A percentile compares a stretch with the other conserved stretches of the same genome.
Conservation (phyloP, 2,113 vertebrate species). For the Cricetomys ansorgei region DNA sequence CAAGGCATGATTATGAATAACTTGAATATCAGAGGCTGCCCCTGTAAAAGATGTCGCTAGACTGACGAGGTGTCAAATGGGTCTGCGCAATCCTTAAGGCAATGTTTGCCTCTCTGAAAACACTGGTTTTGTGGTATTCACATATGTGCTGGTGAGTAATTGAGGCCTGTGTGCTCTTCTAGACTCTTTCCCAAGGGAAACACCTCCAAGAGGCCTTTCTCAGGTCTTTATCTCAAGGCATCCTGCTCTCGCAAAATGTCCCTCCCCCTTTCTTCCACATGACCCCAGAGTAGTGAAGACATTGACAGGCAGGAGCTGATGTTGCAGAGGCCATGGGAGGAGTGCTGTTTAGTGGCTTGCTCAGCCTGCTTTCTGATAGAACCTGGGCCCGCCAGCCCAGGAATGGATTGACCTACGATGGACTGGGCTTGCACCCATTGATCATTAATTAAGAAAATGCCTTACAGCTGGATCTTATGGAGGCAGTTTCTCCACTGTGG, state of each 20-base stretch:
- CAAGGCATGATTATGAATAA: background rate
- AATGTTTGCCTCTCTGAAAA: background rate
- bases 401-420: too few relatives aligned
- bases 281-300: background rate
- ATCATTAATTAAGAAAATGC: too few relatives aligned
- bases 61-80: background rate
- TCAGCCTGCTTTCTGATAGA: too few relatives aligned
- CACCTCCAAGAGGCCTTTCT: background rate
- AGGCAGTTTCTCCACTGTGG: too few relatives aligned
- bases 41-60: background rate
- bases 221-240: background rate
- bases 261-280: background rate
- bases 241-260: background rate
- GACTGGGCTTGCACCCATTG: too few relatives aligned
- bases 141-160: background rate
- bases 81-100: fast-evolving
- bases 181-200: background rate
- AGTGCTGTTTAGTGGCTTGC: too few relatives aligned
- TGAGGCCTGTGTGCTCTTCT: background rate
- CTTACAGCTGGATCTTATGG: too few relatives aligned
- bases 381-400: too few relatives aligned
- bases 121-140: background rate
- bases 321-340: too few relatives aligned
- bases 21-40: background rate
- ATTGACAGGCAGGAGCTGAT: too few relatives aligned